Evolutionary conservation across 2,797 vertebrate genomes (phyloP), one percentile per base, ranked within the genome.

Genomic region (Phrynocephalus guinanensis): DNA sequence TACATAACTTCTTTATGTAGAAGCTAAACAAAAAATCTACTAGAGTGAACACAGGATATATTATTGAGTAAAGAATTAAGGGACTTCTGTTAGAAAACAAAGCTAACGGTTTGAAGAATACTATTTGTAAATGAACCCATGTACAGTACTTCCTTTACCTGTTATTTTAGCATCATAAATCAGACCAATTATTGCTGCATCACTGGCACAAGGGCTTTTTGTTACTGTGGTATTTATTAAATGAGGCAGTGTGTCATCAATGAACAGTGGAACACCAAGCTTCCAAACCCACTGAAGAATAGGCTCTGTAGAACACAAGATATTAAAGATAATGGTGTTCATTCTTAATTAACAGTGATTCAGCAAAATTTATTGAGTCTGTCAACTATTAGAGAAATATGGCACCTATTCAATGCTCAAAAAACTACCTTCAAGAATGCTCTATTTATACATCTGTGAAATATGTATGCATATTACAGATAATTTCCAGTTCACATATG

Each of bases 201-300:
- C 94, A 3, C 91, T 93, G 83, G 95, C 95, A 79, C 93, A 96
- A n/a, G 95, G 95, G 52, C 86, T 94, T 77, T 94, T 94, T 50
- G 92, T 68, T 0, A 88, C 60, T 72, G 20, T 79, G 73, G 93
- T 30, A 72, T 63, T 68, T 8, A 10, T 6, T 56, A 93, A 75
- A 1, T 79, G 0, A 18, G 50, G 30, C 7, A 86, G 28, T 30
- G 93, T 0, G 0, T 0, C 0, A 0, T 0, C 0, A 44, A 96
- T 0, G 0, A 28, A 0, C 7, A 92, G 10, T 5, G 0, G 0
- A 13, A 5, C 0, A 28, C 93, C 92, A 83, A 93, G 82, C 6
- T 6, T 4, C 90, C 84, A 16, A 15, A 44, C 0, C 87, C 87
- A 95, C 15, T 94, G 95, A 87, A 97, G 91, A 94, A 96, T 86